A percentile compares a stretch with the other conserved stretches of the same genome.
Conservation (phyloP, 2,888 invertebrate genomes). For the Sarcophaga rosellei region DNA sequence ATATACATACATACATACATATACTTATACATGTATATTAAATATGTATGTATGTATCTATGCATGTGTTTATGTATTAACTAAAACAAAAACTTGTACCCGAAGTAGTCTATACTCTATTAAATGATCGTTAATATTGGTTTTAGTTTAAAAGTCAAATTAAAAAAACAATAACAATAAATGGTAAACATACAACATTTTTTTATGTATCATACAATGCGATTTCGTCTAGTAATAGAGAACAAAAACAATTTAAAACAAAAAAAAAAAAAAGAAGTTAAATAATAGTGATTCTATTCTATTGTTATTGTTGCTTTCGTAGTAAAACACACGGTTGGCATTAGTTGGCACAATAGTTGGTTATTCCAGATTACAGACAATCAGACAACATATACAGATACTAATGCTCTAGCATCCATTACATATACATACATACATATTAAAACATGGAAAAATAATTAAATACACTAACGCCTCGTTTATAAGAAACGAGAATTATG, state of each 20-base stretch:
- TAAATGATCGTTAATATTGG: conserved; percentile 32
- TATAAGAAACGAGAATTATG: neutral
- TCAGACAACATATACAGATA: no score
- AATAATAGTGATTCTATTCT: no score
- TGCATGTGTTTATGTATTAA: neutral
- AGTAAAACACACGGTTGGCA: no score
- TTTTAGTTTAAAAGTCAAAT: neutral
- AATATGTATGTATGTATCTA: neutral
- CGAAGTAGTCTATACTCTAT: neutral
- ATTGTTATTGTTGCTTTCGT: no score
- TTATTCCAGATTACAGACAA: no score
- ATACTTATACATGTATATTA: neutral
- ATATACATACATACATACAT: neutral
- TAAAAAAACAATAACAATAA: neutral
- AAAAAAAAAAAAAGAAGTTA: no score
- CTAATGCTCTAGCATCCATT: no score
- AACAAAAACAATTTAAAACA: no score
- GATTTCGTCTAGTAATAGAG: no score
- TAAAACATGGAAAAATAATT: neutral
- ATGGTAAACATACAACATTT: neutral
- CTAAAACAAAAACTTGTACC: neutral
- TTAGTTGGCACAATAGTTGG: no score
- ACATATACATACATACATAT: no score
- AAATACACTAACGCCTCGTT: conserved; percentile 8
- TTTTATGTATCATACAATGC: no score